Percentiles rank a stretch among this genome's conserved stretches.
Conservation (phyloP, 1,140 invertebrate species). For the Diprion similis region DNA sequence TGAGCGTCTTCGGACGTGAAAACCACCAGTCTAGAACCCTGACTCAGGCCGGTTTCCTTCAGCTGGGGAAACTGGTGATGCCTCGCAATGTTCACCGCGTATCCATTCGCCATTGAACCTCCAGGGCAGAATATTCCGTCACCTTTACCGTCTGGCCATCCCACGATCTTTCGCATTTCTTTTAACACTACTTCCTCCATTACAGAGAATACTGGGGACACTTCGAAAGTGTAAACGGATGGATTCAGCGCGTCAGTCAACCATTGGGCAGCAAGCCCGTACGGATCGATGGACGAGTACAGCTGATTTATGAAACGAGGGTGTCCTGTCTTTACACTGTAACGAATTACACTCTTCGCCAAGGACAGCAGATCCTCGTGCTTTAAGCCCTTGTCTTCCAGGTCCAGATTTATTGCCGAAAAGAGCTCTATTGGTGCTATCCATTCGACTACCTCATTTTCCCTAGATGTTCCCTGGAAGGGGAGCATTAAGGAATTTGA, state of each 20-base stretch:
- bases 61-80: conserved; percentile 64
- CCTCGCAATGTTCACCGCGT: conserved; percentile 90
- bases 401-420: conserved; percentile 70
- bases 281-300: conserved; percentile 86
- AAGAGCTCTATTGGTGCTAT: conserved; percentile 71
- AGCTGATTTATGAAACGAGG: conserved; percentile 88
- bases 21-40: conserved; percentile 72
- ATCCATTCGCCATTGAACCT: conserved; percentile 94
- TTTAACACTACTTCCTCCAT: conserved; percentile 84
- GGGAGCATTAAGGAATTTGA: too few species aligned
- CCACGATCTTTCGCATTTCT: conserved; percentile 87
- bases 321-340: conserved; percentile 88
- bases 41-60: conserved; percentile 74
- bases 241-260: conserved; percentile 85
- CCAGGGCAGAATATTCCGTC: conserved; percentile 95
- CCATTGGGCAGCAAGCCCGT: conserved; percentile 85
- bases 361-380: conserved; percentile 73
- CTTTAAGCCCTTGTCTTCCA: conserved; percentile 65
- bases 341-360: conserved; percentile 73
- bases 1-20: conserved; percentile 92
- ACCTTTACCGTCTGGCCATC: conserved; percentile 77
- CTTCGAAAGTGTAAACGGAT: conserved; percentile 90
- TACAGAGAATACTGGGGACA: conserved; percentile 86
- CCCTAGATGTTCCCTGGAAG: conserved; percentile 64
- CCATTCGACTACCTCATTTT: conserved; percentile 79